Percentiles rank a stretch among this genome's conserved stretches.
These are phyloP conservation scores for Acleris laterana DNA, from an alignment of 2,888 invertebrate genomes.

Conservation along the genomic window DNA sequence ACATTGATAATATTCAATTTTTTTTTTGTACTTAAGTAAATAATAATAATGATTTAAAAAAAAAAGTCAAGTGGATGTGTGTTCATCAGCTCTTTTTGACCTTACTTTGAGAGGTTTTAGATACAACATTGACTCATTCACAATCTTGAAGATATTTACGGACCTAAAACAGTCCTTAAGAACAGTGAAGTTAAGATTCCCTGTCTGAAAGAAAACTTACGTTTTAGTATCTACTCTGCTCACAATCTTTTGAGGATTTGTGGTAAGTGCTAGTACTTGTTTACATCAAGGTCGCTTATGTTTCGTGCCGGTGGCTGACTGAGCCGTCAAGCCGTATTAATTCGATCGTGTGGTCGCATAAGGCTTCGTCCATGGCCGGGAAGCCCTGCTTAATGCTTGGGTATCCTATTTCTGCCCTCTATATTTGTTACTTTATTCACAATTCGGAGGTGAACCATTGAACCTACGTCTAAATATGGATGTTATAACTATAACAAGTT, in stretches of 20 bases:
- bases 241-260: not conserved
- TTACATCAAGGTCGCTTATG: constrained; percentile 24
- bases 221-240: not conserved
- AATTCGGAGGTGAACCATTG: not conserved
- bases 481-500: no score
- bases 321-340: constrained; percentile 26
- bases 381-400: constrained; percentile 28
- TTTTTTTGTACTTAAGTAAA: no score
- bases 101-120: no score
- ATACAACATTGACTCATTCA: no score
- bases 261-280: no score
- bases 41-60: no score
- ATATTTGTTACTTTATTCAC: constrained; percentile 8
- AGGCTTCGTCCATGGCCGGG: constrained; percentile 32
- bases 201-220: not conserved
- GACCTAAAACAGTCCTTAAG: no score
- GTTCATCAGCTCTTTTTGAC: no score
- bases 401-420: constrained; percentile 30
- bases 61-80: no score
- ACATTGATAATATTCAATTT: no score
- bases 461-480: not conserved
- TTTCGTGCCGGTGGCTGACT: constrained; percentile 15
- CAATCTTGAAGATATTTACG: no score
- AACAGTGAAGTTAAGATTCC: not conserved
- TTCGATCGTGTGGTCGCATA: constrained; percentile 19